These are phyloP conservation scores for Oxystoma pomonae DNA, from an alignment of 2,888 invertebrate genomes.

Conservation along the genomic window DNA sequence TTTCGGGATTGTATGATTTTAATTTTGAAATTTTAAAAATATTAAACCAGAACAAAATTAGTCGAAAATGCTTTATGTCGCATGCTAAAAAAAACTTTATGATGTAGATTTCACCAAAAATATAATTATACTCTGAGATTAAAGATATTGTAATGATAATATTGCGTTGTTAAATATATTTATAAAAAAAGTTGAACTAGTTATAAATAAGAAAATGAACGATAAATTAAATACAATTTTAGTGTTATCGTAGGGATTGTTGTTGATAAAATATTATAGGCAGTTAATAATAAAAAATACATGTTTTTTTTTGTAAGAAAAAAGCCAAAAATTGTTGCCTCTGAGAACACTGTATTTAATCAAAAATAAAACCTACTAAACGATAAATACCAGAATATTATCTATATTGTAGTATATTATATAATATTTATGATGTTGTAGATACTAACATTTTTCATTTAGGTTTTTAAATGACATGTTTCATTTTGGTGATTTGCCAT, in stretches of 20 bases:
- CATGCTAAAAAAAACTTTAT: too few species aligned
- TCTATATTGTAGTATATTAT: not conserved
- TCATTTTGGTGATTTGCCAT: too few species aligned
- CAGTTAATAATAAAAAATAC: too few species aligned
- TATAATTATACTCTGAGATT: not conserved
- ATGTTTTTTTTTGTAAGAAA: too few species aligned
- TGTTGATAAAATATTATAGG: too few species aligned
- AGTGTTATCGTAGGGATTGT: not conserved
- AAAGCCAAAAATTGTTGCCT: too few species aligned
- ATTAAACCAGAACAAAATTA: too few species aligned
- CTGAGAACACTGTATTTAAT: too few species aligned
- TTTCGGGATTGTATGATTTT: too few species aligned
- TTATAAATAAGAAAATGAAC: not conserved
- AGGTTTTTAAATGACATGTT: not conserved
- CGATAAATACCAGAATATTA: not conserved
- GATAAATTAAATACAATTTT: not conserved
- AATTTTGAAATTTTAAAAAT: too few species aligned
- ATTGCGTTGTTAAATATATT: constrained; percentile 20
- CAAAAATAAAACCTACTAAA: not conserved
- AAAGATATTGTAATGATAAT: constrained; percentile 21
- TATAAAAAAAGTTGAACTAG: not conserved
- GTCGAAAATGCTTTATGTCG: too few species aligned
- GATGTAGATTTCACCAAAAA: not conserved
- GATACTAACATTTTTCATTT: not conserved
- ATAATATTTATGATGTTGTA: not conserved